These are phyloP conservation scores for Pluvialis apricaria DNA, from an alignment of 2,113 vertebrate genomes.

Conservation along the genomic window DNA sequence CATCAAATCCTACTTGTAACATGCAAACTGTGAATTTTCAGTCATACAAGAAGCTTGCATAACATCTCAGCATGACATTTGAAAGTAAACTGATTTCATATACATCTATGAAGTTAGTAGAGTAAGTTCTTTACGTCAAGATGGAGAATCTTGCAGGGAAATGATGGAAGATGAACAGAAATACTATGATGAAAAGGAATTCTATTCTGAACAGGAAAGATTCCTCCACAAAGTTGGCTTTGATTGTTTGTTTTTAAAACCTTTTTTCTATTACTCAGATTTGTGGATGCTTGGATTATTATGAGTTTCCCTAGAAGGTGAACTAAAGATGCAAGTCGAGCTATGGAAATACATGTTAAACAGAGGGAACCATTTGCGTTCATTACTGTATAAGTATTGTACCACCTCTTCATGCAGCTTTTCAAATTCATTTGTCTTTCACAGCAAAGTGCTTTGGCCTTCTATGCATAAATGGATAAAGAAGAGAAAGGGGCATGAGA, in stretches of 20 bases:
- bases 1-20: neutral
- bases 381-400: neutral
- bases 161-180: neutral
- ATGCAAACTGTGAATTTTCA: neutral
- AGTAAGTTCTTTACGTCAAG: neutral
- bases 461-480: slow-evolving; percentile 91
- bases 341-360: neutral
- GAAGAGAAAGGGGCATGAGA: slow-evolving; percentile 75
- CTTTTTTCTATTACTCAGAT: neutral
- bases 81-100: neutral
- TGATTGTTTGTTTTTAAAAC: neutral
- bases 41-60: neutral
- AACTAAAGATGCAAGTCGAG: neutral
- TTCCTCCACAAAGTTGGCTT: neutral
- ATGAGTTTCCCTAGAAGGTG: neutral
- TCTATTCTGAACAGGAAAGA: neutral
- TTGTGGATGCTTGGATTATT: neutral
- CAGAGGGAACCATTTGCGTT: neutral
- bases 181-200: neutral
- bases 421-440: neutral
- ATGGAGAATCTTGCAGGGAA: neutral
- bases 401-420: neutral
- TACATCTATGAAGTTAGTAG: neutral
- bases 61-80: neutral
- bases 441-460: slow-evolving; percentile 92